A percentile compares a stretch with the other conserved stretches of the same genome.
Conservation (phyloP, 2,797 vertebrate species). For the Thalassophryne amazonica region DNA sequence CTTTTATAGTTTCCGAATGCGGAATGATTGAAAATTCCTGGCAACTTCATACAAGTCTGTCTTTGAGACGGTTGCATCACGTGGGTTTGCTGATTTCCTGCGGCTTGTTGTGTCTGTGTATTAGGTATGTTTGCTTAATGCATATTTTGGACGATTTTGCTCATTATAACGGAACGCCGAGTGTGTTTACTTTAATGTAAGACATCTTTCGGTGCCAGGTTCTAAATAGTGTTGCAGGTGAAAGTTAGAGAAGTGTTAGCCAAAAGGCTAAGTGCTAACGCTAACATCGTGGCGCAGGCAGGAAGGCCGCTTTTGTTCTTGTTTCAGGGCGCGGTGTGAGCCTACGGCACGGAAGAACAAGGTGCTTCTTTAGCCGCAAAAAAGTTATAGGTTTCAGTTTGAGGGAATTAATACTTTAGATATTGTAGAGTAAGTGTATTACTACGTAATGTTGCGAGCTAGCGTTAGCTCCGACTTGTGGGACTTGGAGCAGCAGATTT, state of each 20-base stretch:
- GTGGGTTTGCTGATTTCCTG: conserved; percentile 36
- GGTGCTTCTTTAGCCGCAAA: no score
- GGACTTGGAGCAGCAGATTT: not conserved
- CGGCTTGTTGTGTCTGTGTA: conserved; percentile 42
- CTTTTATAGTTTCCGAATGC: conserved; percentile 7
- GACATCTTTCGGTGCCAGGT: rapidly evolving
- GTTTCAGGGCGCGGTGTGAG: conserved; percentile 56
- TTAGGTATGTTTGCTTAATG: conserved; percentile 37
- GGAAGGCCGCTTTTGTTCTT: conserved; percentile 75
- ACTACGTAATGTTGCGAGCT: conserved; percentile 3
- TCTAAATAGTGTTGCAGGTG: not conserved
- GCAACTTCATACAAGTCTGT: conserved; percentile 57
- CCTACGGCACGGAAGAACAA: no score
- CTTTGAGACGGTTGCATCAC: conserved; percentile 53
- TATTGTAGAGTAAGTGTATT: not conserved
- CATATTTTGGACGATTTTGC: not conserved
- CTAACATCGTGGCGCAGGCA: conserved; percentile 67
- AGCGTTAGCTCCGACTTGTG: not conserved
- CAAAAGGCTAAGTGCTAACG: conserved; percentile 14
- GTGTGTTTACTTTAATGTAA: rapidly evolving
- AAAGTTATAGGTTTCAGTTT: no score
- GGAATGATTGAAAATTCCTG: conserved; percentile 14
- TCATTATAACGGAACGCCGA: rapidly evolving
- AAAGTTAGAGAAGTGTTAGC: conserved; percentile 15
- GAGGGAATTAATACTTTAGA: not conserved